Evolutionary conservation across 1,140 invertebrate species (phyloP), one percentile per base, ranked within the genome.

Genomic region (Zaprionus ornatus): DNA sequence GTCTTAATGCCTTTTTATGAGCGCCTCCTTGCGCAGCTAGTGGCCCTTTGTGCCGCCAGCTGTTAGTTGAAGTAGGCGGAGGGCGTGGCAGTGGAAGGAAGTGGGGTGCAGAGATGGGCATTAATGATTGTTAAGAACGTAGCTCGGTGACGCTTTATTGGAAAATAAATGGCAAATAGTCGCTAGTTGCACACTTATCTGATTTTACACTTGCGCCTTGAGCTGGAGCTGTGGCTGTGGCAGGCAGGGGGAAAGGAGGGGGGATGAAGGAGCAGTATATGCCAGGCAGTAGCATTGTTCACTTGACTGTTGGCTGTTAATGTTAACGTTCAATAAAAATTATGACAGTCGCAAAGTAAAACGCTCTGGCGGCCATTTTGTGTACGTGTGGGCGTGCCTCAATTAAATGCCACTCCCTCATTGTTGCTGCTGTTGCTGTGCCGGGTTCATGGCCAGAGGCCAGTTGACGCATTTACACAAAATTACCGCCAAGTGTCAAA

Each of bases 401-500:
- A 76, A 72, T 66, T 76, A 76, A 76, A 73, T 55, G 42, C 42
- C 42, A 37, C 37, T n/a, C 32, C 6, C 13, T 1, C 35, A 19
- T 42, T 42, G 7, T 40, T 27, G n/a, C 17, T 63, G 37, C n/a
- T 37, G 4, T 12, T 17, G 12, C 15, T 15, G 60, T n/a, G 19
- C 19, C 10, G 35, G 37, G 32, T 54, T 52, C 61, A 54, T 74
- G 77, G 73, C 79, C 84, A 64, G 70, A 32, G 70, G 80, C 74
- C 84, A 80, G 70, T 88, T 88, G 84, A 83, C 83, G 83, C 84
- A 87, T 87, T 87, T 87, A 83, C 84, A 87, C 85, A 81, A 90
- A 88, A 88, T 88, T 84, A 90, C 85, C 85, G 72, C 75, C 81
- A 90, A 88, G 85, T 88, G 85, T 88, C 85, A 88, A 88, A 88